phyloP scores from a whole-genome alignment of 2,113 vertebrate species.

The Brachypteracias leptosomus region DNA sequence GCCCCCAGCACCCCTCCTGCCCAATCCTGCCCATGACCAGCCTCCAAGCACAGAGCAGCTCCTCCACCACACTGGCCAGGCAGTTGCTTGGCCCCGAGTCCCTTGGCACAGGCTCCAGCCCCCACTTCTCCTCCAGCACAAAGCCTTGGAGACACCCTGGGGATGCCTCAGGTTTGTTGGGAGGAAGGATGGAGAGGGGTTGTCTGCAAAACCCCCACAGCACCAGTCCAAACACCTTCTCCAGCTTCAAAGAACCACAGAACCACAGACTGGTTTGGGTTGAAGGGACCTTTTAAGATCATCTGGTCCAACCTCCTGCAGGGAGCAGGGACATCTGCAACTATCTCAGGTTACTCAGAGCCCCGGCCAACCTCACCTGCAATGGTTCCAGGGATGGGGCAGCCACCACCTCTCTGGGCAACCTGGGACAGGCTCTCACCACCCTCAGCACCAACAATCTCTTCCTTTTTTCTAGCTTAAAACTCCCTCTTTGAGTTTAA shows the following conservation, averaged over 20 bases:
- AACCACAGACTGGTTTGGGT: background rate
- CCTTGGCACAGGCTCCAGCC: background rate
- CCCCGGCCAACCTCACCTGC: background rate
- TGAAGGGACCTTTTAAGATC: background rate
- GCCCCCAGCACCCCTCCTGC: background rate
- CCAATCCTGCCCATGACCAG: background rate
- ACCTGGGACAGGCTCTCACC: background rate
- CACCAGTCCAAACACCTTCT: background rate
- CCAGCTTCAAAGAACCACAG: background rate
- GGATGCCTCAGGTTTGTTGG: rapidly evolving
- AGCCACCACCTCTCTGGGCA: background rate
- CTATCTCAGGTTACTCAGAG: background rate
- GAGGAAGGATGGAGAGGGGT: background rate
- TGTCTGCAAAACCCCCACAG: background rate
- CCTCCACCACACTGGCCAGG: background rate
- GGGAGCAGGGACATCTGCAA: background rate
- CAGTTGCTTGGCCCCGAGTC: no score
- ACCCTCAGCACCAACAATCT: background rate
- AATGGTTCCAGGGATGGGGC: background rate
- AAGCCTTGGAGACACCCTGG: background rate
- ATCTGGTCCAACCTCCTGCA: background rate
- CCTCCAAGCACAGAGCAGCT: rapidly evolving
- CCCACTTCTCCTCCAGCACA: background rate
- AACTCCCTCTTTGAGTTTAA: background rate
- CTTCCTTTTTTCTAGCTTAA: background rate